A percentile compares a stretch with the other conserved stretches of the same genome.
Conservation (phyloP, 2,888 invertebrate species). For the Cephus rjabovi region DNA sequence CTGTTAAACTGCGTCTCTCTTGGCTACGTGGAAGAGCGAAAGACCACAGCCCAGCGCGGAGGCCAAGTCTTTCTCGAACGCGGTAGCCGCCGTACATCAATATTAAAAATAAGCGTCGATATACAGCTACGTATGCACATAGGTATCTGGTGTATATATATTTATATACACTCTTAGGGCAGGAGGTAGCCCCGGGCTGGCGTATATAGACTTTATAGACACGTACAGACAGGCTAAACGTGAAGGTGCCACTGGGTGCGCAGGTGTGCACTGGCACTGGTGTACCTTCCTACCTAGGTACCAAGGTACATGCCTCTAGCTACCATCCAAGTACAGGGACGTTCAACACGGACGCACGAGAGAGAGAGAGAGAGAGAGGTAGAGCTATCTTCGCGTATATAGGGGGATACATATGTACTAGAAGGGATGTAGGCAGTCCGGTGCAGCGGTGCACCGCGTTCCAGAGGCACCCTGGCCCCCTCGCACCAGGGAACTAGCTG, state of each 20-base stretch:
- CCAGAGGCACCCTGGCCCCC: slow-evolving; percentile 28
- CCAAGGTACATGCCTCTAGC: no score
- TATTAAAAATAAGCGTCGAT: slow-evolving; percentile 27
- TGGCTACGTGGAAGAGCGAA: slow-evolving; percentile 1
- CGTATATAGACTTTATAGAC: no score
- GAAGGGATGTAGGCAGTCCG: slow-evolving; percentile 14
- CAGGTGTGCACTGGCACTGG: no score
- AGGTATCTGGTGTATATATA: not conserved
- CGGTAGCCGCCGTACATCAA: slow-evolving; percentile 21
- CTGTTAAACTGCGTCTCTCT: not conserved
- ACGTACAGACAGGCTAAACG: no score
- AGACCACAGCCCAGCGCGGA: no score
- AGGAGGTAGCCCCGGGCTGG: no score
- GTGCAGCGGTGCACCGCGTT: slow-evolving; percentile 39
- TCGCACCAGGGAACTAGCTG: slow-evolving; percentile 14
- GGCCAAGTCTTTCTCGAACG: slow-evolving; percentile 10
- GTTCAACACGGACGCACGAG: not conserved
- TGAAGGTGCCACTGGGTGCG: no score
- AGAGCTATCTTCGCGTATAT: slow-evolving; percentile 16
- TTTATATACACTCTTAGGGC: no score
- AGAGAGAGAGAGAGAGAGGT: slow-evolving; percentile 7
- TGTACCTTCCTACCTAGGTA: no score
- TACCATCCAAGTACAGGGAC: no score
- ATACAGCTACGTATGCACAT: slow-evolving; percentile 9
- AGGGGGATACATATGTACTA: slow-evolving; percentile 14